A percentile compares a stretch with the other conserved stretches of the same genome.
Evolutionary conservation across 2,888 invertebrate species (phyloP).

Genomic region (Heliconius charithonia): DNA sequence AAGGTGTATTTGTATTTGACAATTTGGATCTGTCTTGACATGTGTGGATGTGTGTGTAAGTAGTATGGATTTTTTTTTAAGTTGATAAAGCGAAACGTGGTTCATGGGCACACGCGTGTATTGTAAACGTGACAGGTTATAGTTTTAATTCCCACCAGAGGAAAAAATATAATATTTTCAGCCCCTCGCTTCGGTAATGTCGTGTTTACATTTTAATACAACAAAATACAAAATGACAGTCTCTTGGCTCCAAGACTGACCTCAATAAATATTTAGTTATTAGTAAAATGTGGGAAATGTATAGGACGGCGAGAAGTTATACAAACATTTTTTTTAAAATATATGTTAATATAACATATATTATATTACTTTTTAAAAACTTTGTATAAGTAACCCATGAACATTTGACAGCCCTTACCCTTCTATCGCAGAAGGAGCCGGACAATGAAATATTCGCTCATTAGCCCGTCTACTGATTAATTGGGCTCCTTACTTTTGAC

Average conservation of each 20-base stretch:
- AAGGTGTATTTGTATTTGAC: constrained; percentile 18
- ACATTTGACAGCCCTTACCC: constrained; percentile 70
- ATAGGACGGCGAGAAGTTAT: not conserved
- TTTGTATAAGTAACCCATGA: constrained; percentile 44
- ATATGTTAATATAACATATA: not conserved
- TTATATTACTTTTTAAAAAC: constrained; percentile 38
- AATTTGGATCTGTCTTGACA: not conserved
- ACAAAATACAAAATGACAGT: no score
- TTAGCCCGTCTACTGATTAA: constrained; percentile 81
- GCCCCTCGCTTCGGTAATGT: no score
- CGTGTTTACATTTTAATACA: no score
- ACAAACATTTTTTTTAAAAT: not conserved
- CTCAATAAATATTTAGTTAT: not conserved
- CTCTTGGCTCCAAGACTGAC: no score
- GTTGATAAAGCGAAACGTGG: no score
- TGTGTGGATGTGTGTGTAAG: not conserved
- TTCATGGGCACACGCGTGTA: no score
- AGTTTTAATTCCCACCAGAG: no score
- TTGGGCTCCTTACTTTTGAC: constrained; percentile 74
- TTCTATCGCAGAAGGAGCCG: constrained; percentile 72
- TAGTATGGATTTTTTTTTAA: no score
- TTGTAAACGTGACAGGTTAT: no score
- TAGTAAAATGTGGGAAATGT: not conserved
- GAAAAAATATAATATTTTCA: no score
- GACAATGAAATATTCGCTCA: constrained; percentile 83